Conservation (phyloP, 2,113 vertebrate species). For the Pomatostomus ruficeps region DNA sequence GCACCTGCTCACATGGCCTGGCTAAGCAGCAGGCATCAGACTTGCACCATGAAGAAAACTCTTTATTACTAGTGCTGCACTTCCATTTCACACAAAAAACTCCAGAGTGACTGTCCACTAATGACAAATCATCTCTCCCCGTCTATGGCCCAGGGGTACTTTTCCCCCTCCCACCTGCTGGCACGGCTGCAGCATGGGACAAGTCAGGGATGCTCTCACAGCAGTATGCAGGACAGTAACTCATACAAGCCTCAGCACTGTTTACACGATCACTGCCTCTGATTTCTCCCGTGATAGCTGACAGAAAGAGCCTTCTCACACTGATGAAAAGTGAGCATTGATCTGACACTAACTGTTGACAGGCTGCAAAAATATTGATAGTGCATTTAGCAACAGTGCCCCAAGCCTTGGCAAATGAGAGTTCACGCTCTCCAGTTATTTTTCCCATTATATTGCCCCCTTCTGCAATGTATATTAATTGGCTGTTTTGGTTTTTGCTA, state of each 20-base stretch:
- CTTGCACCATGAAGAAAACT: neutral
- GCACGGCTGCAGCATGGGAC: fast-evolving
- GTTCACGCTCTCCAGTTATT: neutral
- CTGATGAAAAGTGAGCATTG: fast-evolving
- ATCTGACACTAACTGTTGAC: neutral
- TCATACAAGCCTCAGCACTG: neutral
- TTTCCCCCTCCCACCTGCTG: neutral
- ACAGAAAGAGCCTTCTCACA: neutral
- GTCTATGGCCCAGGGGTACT: neutral
- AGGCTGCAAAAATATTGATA: neutral
- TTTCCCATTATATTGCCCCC: neutral
- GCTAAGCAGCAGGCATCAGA: neutral
- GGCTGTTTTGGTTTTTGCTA: neutral
- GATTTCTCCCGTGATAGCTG: neutral
- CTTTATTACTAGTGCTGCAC: neutral
- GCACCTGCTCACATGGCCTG: neutral
- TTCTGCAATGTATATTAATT: neutral
- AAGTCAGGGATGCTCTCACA: neutral
- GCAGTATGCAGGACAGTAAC: neutral
- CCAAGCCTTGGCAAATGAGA: neutral
- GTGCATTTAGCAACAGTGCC: neutral
- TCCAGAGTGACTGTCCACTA: neutral
- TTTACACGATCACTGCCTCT: neutral
- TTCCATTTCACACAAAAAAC: neutral
- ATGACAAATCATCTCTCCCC: neutral